phyloP scores from a whole-genome alignment of 64 coral and sea anemone genomes.

The Montipora sp. region DNA sequence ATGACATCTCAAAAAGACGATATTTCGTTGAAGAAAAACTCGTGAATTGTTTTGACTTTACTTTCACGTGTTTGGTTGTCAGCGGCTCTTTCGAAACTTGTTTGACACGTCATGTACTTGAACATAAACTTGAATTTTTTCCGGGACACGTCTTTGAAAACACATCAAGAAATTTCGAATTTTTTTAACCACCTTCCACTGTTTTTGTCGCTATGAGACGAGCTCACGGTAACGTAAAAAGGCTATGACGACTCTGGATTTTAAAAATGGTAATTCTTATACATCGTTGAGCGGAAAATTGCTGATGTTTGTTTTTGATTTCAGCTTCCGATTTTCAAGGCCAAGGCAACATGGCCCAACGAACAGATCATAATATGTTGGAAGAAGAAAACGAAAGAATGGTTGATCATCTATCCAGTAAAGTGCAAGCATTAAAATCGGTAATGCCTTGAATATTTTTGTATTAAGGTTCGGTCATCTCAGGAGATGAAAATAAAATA shows the following conservation, averaged over 20 bases:
- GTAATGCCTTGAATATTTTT: constrained; percentile 6
- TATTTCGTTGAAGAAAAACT: background rate
- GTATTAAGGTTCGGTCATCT: background rate
- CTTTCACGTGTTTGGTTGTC: background rate
- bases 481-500: background rate
- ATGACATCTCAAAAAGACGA: constrained; percentile 5
- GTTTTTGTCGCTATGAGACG: constrained; percentile 74
- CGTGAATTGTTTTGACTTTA: background rate
- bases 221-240: constrained; percentile 64
- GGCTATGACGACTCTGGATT: background rate
- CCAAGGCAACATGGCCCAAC: constrained; percentile 32
- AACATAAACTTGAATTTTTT: too few relatives aligned
- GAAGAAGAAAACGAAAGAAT: constrained; percentile 96
- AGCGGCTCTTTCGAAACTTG: background rate
- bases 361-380: constrained; percentile 88
- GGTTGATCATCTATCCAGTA: constrained; percentile 78
- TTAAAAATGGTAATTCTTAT: background rate
- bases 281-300: background rate
- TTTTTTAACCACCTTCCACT: background rate
- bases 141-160: constrained; percentile 57
- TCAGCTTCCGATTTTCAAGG: constrained; percentile 57
- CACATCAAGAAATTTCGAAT: background rate
- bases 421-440: constrained; percentile 98
- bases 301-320: constrained; percentile 44
- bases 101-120: too few relatives aligned